Percentiles rank a stretch among this genome's conserved stretches.
phyloP scores from a whole-genome alignment of 2,113 vertebrate genomes.

The Chinchilla lanigera region DNA sequence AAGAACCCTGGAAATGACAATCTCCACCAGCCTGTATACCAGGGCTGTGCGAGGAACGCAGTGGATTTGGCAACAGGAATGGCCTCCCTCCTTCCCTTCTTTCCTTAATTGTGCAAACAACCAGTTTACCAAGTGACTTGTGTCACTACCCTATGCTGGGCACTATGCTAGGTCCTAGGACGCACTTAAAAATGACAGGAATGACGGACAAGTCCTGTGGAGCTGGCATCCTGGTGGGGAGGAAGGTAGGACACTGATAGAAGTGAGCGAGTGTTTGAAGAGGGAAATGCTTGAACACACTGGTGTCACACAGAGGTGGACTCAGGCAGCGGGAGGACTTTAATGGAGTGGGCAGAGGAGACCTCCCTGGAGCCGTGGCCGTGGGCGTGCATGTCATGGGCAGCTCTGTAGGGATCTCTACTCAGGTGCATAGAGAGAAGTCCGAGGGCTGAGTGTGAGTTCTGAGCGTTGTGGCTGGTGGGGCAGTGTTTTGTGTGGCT shows the following conservation, averaged over 20 bases:
- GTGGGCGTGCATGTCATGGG: not conserved
- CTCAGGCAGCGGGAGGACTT: not conserved
- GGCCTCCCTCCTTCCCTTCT: too few species aligned
- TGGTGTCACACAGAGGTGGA: not conserved
- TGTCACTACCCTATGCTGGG: accelerated
- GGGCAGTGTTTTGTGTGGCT: not conserved
- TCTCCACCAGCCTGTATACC: not conserved
- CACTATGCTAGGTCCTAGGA: not conserved
- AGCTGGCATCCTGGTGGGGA: not conserved
- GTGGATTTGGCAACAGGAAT: not conserved
- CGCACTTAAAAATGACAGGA: not conserved
- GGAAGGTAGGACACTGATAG: not conserved
- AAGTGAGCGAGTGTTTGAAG: not conserved
- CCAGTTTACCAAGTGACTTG: not conserved
- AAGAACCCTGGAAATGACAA: not conserved
- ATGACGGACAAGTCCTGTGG: not conserved
- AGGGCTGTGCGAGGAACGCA: not conserved
- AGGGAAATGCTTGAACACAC: not conserved
- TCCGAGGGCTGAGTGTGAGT: not conserved
- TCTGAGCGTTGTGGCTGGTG: not conserved
- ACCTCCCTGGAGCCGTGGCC: not conserved
- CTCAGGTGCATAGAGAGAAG: not conserved
- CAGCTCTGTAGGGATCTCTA: not conserved
- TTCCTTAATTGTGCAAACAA: not conserved
- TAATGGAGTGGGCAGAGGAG: not conserved